A percentile compares a stretch with the other conserved stretches of the same genome.
These are phyloP conservation scores for Micrasema minimum DNA, from an alignment of 1,140 invertebrate species.

Conservation along the genomic window DNA sequence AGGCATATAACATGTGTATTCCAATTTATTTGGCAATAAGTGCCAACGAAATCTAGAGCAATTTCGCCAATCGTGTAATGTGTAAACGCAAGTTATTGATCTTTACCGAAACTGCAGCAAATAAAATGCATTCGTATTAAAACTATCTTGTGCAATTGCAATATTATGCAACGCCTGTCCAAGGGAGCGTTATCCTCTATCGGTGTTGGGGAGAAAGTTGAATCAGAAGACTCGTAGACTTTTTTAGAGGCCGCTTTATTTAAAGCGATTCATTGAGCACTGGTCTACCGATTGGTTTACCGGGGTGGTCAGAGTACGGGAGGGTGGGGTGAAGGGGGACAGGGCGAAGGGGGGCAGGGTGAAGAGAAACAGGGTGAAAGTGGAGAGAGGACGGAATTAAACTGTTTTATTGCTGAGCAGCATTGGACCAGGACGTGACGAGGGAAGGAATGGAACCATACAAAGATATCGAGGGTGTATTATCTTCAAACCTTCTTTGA, in stretches of 20 bases:
- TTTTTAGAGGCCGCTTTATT: constrained; percentile 50
- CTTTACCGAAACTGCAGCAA: no score
- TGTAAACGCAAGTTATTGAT: no score
- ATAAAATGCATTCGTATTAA: no score
- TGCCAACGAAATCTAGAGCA: no score
- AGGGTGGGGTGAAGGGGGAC: not conserved
- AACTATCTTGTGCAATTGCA: not conserved
- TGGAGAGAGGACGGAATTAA: constrained; percentile 40
- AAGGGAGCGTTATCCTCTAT: not conserved
- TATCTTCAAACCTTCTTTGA: constrained; percentile 16
- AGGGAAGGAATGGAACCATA: constrained; percentile 18
- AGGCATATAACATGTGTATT: no score
- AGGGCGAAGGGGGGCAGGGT: constrained; percentile 3
- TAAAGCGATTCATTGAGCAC: constrained; percentile 30
- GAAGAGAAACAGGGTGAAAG: not conserved
- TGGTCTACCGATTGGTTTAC: constrained; percentile 31
- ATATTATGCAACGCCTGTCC: not conserved
- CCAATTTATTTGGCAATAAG: no score
- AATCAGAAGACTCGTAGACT: constrained; percentile 27
- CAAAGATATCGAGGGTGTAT: constrained; percentile 21
- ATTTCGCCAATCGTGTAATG: no score
- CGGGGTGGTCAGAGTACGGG: constrained; percentile 5
- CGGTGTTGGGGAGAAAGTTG: not conserved
- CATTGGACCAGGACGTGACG: constrained; percentile 37
- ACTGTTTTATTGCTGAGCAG: constrained; percentile 48